Evolutionary conservation across 2,113 vertebrate genomes (phyloP), one percentile per base, ranked within the genome.

Genomic region (Ginglymostoma cirratum): DNA sequence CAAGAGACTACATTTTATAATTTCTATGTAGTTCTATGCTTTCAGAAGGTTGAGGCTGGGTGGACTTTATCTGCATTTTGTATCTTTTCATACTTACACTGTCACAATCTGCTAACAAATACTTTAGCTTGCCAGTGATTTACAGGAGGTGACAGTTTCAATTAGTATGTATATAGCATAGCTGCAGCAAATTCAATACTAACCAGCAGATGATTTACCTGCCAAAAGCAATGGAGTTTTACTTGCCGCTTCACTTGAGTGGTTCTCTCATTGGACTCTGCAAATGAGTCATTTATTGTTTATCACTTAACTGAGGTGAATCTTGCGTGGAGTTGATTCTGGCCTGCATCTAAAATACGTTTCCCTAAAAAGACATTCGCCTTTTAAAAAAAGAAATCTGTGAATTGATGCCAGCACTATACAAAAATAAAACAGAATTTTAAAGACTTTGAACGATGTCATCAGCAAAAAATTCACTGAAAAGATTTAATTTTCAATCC

Each of bases 401-500:
- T 27, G 42, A 70, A 70, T 30, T 27, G 21, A 48, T 70, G 48
- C 67, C 4, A 70, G 66, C 34, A 34, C 30, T 65, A 2, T 92
- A 38, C 17, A 3, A 61, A 66, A 92, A 92, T 65, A 15, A 19
- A 38, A n/a, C 0, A 42, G 15, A 6, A 17, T 93, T 93, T n/a
- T 38, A 19, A 93, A 19, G 80, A 83, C 38, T 83, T 83, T 83
- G 38, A 83, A 42, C 38, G 21, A 42, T 7, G 80, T 23, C 80
- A 83, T 12, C 38, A 83, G 80, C 38, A 52, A 52, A 24, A 48
- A 30, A 70, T 72, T 48, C 45, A 95, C 52, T 95, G 5, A 95
- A 95, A 95, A 72, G 23, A 95, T 52, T 48, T 48, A 23, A 95
- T 52, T 70, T 52, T 48, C 45, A 95, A 95, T 70, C 69, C 67